These are phyloP conservation scores for Drosophila serrata DNA, from an alignment of 1,140 invertebrate genomes.

Conservation along the genomic window DNA sequence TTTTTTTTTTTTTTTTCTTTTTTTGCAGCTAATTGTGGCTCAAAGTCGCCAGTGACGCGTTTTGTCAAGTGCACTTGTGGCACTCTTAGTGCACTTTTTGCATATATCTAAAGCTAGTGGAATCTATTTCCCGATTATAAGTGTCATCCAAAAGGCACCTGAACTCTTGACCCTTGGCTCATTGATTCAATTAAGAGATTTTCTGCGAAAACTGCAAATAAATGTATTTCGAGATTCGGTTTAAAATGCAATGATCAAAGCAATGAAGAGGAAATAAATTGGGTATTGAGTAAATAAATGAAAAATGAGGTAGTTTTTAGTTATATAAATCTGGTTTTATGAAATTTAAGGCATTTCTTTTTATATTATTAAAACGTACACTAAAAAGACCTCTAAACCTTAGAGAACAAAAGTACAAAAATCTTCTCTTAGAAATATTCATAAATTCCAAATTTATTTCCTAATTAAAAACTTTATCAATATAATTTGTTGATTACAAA, in stretches of 20 bases:
- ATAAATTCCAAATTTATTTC: too few relatives aligned
- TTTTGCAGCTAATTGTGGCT: slow-evolving; percentile 48
- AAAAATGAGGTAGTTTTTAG: background rate
- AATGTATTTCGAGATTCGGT: background rate
- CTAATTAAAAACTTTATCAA: background rate
- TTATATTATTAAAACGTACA: background rate
- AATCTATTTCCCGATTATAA: slow-evolving; percentile 18
- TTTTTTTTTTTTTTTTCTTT: background rate
- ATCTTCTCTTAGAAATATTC: too few relatives aligned
- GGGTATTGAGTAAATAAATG: background rate
- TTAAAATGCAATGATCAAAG: background rate
- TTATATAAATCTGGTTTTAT: background rate
- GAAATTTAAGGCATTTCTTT: background rate
- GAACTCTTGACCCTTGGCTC: slow-evolving; percentile 8
- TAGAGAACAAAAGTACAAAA: too few relatives aligned
- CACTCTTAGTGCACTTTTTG: slow-evolving; percentile 22
- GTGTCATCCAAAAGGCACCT: slow-evolving; percentile 14
- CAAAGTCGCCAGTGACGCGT: slow-evolving; percentile 48
- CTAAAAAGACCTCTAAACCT: too few relatives aligned
- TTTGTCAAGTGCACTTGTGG: slow-evolving; percentile 37
- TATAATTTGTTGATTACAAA: too few relatives aligned
- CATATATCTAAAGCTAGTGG: background rate
- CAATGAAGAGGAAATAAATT: background rate
- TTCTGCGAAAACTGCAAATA: background rate
- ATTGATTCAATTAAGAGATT: slow-evolving; percentile 28